Evolutionary conservation across 1,140 invertebrate genomes (phyloP), one percentile per base, ranked within the genome.

Genomic region (Hesperophylax magnus): DNA sequence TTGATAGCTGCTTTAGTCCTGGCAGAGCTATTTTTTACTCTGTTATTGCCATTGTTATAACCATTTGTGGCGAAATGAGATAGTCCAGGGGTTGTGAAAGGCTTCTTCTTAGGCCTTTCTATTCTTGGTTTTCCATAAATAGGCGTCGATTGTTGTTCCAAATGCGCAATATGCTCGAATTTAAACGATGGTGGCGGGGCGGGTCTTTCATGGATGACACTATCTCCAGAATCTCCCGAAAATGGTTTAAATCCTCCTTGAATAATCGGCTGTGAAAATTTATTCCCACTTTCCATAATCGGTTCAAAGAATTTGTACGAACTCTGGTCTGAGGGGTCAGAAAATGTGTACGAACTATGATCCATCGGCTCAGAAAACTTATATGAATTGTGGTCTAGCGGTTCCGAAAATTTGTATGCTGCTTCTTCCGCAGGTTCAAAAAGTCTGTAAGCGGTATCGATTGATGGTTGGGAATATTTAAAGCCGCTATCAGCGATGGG

Each of bases 11-110:
- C 9, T 76, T 84, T 81, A 52, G 15, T 65, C 18, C 22, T 72
- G 9, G 14, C 9, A 67, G 34, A 67, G 7, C 24, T 7, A 54
- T 63, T 31, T 52, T 81, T 84, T n/a, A 77, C 76, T 22, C 77
- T 81, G 11, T 47, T 34, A 34, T 34, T 34, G 5, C 34, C 58
- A 27, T 77, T 52, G 27, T 31, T 39, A 39, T 39, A 7, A 5
- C 67, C 58, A 31, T 77, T 53, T 3, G 84, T 83, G 3, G 82
- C 69, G 78, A 85, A 89, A 78, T 89, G 86, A 75, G 87, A 87
- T 22, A 89, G 80, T 0, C 87, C 88, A 0, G 87, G 87, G n/a
- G 88, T 88, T 5, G 84, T 76, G 84, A 88, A 77, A 84, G 86
- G 83, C 52, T 84, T 84, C 78, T 84, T 84, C 34, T 82, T 84